Percentiles rank a stretch among this genome's conserved stretches.
Evolutionary conservation across 30 jellyfish, hydroid and myxozoan genomes (phyloP).

Genomic region (Pseudorhiza aurosa): DNA sequence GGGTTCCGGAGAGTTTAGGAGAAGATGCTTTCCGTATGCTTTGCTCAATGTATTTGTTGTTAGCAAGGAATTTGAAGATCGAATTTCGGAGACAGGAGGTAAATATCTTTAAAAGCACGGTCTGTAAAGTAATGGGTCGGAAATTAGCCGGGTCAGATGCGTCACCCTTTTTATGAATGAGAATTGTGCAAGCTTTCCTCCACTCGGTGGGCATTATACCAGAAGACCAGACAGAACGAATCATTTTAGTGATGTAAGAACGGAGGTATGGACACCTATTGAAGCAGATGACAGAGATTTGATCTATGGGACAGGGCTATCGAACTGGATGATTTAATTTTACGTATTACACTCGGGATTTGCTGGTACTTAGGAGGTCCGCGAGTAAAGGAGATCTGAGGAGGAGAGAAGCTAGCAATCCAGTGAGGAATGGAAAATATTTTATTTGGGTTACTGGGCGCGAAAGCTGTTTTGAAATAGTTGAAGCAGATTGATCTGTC

Average conservation of each 20-base stretch:
- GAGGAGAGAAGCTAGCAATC: constrained; percentile 7
- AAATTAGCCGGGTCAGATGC: constrained; percentile 24
- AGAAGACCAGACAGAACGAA: constrained; percentile 6
- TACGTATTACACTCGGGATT: neutral
- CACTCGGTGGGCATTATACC: neutral
- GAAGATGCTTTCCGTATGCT: constrained; percentile 14
- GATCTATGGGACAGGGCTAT: constrained; percentile 27
- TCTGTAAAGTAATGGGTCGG: constrained; percentile 28
- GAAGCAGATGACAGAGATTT: neutral
- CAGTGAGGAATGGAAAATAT: neutral
- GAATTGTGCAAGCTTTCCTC: constrained; percentile 5
- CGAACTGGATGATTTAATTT: constrained; percentile 13
- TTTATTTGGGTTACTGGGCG: neutral
- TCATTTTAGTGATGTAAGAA: neutral
- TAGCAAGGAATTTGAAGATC: constrained; percentile 5
- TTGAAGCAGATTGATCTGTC: too few relatives aligned
- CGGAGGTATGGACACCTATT: constrained; percentile 10
- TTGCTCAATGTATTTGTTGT: constrained; percentile 12
- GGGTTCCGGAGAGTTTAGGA: constrained; percentile 16
- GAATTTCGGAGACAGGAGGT: constrained; percentile 29
- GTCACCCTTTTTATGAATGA: constrained; percentile 24
- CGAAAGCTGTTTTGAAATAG: too few relatives aligned
- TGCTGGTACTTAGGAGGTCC: constrained; percentile 3
- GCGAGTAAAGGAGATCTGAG: neutral
- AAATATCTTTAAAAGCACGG: constrained; percentile 13